Base-by-base conservation (phyloP, 2,888 invertebrate genomes). In the Anagyrus pseudococci region DNA sequence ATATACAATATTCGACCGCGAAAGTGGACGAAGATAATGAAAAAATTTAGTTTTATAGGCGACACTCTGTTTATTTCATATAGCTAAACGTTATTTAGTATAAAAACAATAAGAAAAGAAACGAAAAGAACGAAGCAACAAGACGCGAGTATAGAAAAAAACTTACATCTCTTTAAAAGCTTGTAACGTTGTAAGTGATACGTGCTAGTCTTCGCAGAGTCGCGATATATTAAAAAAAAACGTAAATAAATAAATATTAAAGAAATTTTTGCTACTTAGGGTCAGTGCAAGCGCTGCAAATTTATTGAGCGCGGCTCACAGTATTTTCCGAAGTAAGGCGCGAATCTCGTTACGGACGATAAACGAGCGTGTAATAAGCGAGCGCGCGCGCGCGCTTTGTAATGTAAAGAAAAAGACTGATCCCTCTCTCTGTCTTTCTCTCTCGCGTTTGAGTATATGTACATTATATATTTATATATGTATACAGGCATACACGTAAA, bases 371-470 rank as follows among this genome's bases (percentile, higher is more conserved):
- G n/a, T n/a, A 37, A 8, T 29, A 29, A 7, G 33, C 40, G 44
- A 25, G 40, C 29, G 50, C 46, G 58, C 48, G 33, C 17, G 41
- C 23, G 41, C 26, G n/a, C n/a, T n/a, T 55, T 40, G 19, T 53
- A 46, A 23, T 20, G 8, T 43, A 43, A 43, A 43, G 41, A 37
- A 22, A 62, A 62, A 66, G 66, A 66, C 59, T 66, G 62, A 62
- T 66, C 58, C 62, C 62, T 62, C 59, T 64, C 59, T 62, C 62
- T 66, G 53, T 62, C 62, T 66, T 56, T 66, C 66, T 66, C 65
- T 66, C 62, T 66, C 62, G 48, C 53, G 29, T 48, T 37, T n/a
- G n/a, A n/a, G n/a, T n/a, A n/a, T n/a, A n/a, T n/a, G n/a, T n/a
- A n/a, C n/a, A n/a, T n/a, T n/a, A n/a, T n/a, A n/a, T n/a, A n/a